A percentile compares a stretch with the other conserved stretches of the same genome.
phyloP scores from a whole-genome alignment of 2,113 vertebrate genomes.

The Psittacara wagleri region DNA sequence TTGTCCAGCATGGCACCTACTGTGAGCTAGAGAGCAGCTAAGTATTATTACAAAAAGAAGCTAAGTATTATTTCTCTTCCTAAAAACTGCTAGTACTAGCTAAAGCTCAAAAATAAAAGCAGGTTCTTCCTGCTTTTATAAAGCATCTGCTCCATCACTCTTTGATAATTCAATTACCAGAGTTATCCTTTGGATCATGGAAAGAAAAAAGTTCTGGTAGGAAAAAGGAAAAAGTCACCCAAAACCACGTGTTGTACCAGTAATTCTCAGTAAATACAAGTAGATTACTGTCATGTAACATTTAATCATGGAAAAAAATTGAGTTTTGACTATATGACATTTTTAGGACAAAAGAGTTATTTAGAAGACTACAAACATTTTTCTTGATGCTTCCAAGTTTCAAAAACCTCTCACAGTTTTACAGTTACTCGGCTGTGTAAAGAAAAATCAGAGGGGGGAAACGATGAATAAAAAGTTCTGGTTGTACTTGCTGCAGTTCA shows the following conservation, averaged over 20 bases:
- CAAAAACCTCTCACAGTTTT: neutral
- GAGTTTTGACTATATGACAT: neutral
- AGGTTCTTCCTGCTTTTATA: neutral
- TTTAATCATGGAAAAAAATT: neutral
- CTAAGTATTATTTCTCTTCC: neutral
- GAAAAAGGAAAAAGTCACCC: neutral
- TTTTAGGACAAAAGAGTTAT: constrained; percentile 7
- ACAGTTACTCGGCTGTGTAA: neutral
- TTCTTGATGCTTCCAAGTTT: neutral
- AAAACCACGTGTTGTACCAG: accelerated
- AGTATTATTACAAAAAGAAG: neutral
- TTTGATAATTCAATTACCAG: neutral
- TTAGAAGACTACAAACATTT: neutral
- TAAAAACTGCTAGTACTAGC: neutral
- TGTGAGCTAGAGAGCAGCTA: neutral
- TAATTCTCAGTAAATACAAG: neutral
- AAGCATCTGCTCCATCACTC: neutral
- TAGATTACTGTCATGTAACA: neutral
- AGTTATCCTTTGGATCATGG: neutral
- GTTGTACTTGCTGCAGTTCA: neutral
- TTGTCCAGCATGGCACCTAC: neutral
- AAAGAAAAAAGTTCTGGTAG: neutral
- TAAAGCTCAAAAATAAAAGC: neutral
- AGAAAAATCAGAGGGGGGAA: accelerated
- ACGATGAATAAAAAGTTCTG: neutral